Percentiles rank a stretch among this genome's conserved stretches.
These are phyloP conservation scores for Hyaena hyaena DNA, from an alignment of 2,113 vertebrate species.

Conservation along the genomic window DNA sequence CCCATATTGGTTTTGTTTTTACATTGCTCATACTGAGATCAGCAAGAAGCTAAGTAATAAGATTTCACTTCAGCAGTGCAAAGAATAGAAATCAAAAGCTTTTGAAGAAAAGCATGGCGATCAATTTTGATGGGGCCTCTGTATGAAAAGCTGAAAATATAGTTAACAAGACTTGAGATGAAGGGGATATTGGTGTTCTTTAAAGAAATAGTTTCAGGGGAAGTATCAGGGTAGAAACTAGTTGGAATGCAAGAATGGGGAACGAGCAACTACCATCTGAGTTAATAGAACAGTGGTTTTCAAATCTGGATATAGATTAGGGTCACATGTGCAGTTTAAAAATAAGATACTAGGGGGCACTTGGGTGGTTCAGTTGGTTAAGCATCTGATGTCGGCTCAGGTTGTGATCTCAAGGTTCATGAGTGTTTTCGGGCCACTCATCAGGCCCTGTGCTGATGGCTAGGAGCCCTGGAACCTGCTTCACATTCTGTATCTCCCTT, in stretches of 20 bases:
- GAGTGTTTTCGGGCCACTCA: too few relatives aligned
- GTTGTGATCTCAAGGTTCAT: too few relatives aligned
- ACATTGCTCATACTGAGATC: constrained; percentile 83
- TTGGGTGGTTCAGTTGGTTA: too few relatives aligned
- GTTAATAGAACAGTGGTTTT: neutral
- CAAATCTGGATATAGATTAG: neutral
- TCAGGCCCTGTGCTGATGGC: too few relatives aligned
- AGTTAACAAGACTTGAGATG: neutral
- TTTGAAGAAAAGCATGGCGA: neutral
- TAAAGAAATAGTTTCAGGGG: neutral
- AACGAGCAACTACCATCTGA: neutral
- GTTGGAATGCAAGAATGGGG: neutral
- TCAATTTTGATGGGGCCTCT: neutral
- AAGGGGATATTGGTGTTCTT: neutral
- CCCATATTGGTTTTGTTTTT: constrained; percentile 83
- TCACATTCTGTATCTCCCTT: too few relatives aligned
- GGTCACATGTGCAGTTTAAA: neutral
- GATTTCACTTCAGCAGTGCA: constrained; percentile 84
- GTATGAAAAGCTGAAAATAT: neutral
- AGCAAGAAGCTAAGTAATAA: constrained; percentile 83
- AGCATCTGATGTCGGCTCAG: too few relatives aligned
- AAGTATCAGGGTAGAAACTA: neutral
- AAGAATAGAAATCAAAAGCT: constrained; percentile 56
- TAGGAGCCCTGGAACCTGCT: too few relatives aligned
- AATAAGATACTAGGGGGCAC: neutral